Base-by-base conservation (phyloP, 2,888 invertebrate genomes). In the Sisyra nigra region DNA sequence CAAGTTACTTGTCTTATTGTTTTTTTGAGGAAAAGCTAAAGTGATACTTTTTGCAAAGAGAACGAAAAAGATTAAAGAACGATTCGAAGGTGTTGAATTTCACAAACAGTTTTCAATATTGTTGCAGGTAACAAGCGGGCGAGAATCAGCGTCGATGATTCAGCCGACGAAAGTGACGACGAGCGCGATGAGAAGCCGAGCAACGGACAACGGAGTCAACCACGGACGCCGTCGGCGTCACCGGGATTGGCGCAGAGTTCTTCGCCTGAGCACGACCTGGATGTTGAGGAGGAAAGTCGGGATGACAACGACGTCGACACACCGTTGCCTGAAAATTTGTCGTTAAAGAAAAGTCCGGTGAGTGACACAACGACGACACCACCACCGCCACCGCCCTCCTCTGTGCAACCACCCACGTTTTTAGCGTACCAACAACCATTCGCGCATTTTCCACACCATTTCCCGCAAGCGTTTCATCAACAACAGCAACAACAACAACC, bases 241-340 rank as follows among this genome's bases (percentile, higher is more conserved):
- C 2, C 37, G 9, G 33, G 33, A 66, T 50, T 62, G 64, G 2
- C 47, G 48, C 7, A 47, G 5, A 55, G 55, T 24, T 51, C 57
- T 42, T 58, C 66, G 3, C 58, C 67, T 0, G 60, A 67, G 0
- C 57, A 63, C 32, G 69, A 71, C 57, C 67, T 72, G 1, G 72
- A 73, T 52, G 72, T 72, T 41, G 59, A 58, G 35, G 72, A 73
- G 55, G 58, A 67, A 13, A 69, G 67, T 40, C 43, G 52, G 68
- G n/a, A n/a, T 10, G 48, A 46, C 55, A 61, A 46, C 60, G 65
- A 2, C 50, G 67, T 69, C 31, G 71, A 72, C 0, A 45, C 47
- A 1, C 71, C 77, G 1, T 76, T 76, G 0, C 87, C 87, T 0
- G 87, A 87, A 59, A 87, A 87, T 61, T 67, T 87, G 0, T 85